Evolutionary conservation across 2,113 vertebrate genomes (phyloP), one percentile per base, ranked within the genome.

Genomic region (Clupea harengus): DNA sequence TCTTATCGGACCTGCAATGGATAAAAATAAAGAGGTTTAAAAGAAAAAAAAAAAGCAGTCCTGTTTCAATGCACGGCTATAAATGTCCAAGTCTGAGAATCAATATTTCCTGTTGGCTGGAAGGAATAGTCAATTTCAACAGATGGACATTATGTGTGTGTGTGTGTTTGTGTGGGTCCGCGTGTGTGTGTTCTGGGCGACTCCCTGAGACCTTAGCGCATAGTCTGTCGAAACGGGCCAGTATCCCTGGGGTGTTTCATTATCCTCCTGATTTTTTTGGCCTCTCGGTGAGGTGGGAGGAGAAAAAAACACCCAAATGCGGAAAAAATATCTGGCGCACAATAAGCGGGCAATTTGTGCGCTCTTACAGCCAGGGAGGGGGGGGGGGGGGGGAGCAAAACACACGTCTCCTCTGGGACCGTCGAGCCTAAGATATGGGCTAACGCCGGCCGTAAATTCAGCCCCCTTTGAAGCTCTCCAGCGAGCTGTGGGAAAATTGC

Each of bases 1-100:
- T 99, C 81, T 95, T 96, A 92, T 93, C 95, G 80, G 98, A 99
- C 92, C 98, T 99, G 89, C 20, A 96, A 96, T 89, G 84, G 45
- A 84, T 95, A 84, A 88, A 87, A 45, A 84, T 2, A 9, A 81
- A 32, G 50, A 45, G 49, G 11, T 85, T 82, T 64, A 39, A 75
- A 39, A n/a, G n/a, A 39, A 39, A 39, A 39, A 1, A 39, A 39
- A 50, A 81, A 60, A 60, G 47, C 50, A 25, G 22, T 60, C 4
- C 45, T 85, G 67, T 81, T 45, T 57, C n/a, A 54, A 15, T 78
- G 28, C 32, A 39, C 28, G 15, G 72, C 72, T 78, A 78, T 39
- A 39, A 78, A 60, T 60, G 25, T 15, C 32, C 10, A 17, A 15
- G 25, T 44, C 28, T 78, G 10, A 78, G 25, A 78, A 32, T 39